Evolutionary conservation across 2,888 invertebrate species (phyloP).

Genomic region (Ectobius pallidus): DNA sequence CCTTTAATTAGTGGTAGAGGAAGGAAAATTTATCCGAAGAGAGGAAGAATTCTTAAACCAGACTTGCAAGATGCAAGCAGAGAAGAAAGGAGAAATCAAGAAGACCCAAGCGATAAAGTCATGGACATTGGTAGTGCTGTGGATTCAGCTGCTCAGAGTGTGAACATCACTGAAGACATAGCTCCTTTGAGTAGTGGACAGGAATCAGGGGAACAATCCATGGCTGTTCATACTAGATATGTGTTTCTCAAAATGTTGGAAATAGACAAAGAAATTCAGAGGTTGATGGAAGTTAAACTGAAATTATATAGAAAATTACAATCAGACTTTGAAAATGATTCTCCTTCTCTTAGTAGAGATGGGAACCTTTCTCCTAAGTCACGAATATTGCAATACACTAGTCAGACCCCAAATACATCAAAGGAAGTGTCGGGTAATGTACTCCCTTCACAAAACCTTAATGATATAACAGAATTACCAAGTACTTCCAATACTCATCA

Average conservation of each 20-base stretch:
- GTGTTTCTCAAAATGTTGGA: constrained; percentile 64
- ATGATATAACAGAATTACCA: neutral
- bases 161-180: too few relatives aligned
- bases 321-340: constrained; percentile 43
- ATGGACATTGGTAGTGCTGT: neutral
- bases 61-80: neutral
- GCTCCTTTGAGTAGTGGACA: too few relatives aligned
- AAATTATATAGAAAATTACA: constrained; percentile 60
- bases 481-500: neutral
- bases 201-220: too few relatives aligned
- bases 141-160: neutral
- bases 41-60: neutral
- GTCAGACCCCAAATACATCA: neutral
- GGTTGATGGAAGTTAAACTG: constrained; percentile 63
- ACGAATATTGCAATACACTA: neutral
- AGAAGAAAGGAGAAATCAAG: neutral
- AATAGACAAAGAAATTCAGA: constrained; percentile 65
- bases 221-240: constrained; percentile 46
- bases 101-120: neutral
- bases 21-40: neutral
- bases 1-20: neutral
- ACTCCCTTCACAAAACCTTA: neutral
- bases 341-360: neutral
- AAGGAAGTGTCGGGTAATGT: neutral
- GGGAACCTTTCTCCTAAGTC: neutral